Percentiles rank a stretch among this genome's conserved stretches.
These are phyloP conservation scores for Junonia oenone DNA, from an alignment of 2,888 invertebrate species.

Conservation along the genomic window DNA sequence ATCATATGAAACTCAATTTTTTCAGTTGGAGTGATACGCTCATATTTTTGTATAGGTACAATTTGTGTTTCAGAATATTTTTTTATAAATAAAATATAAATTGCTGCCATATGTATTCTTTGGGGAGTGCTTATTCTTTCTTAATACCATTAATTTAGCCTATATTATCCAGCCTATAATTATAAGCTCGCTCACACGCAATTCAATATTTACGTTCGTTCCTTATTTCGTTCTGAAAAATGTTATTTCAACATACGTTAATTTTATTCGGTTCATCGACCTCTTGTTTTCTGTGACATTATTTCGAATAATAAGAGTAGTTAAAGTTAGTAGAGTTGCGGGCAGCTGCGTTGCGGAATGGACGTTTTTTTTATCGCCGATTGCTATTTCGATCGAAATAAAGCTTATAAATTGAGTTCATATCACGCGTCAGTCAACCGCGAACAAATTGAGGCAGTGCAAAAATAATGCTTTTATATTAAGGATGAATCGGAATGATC, in stretches of 20 bases:
- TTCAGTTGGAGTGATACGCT: too few relatives aligned
- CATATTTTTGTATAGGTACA: background rate
- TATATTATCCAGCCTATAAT: constrained; percentile 13
- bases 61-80: background rate
- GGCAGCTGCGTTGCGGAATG: constrained; percentile 28
- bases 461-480: constrained; percentile 72
- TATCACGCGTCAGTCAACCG: constrained; percentile 59
- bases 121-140: background rate
- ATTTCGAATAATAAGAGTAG: constrained; percentile 7
- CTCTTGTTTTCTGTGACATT: constrained; percentile 3
- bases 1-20: too few relatives aligned
- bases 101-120: background rate
- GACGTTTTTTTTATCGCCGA: constrained; percentile 20
- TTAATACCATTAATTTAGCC: constrained; percentile 3
- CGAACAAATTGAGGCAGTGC: constrained; percentile 71
- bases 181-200: constrained; percentile 14
- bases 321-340: constrained; percentile 13
- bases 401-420: constrained; percentile 49
- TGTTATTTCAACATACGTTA: constrained; percentile 5
- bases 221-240: constrained; percentile 12
- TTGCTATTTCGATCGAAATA: constrained; percentile 41
- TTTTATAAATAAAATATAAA: background rate
- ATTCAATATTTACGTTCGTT: constrained; percentile 15
- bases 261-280: constrained; percentile 7
- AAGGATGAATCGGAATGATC: constrained; percentile 74